phyloP scores from a whole-genome alignment of 2,113 vertebrate species.

The Phrynosoma blainvillii region DNA sequence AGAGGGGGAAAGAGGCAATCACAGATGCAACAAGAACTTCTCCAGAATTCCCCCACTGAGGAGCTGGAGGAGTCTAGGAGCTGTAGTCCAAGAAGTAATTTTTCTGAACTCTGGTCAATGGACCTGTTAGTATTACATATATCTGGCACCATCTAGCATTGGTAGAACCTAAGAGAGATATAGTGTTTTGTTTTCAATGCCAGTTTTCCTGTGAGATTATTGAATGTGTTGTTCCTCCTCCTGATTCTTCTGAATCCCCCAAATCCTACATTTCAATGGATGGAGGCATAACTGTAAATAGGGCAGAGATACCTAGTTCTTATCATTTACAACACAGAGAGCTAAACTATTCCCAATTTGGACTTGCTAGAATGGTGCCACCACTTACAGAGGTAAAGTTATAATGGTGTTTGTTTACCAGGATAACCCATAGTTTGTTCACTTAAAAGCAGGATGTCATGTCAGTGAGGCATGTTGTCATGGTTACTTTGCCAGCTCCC shows the following conservation, averaged over 20 bases:
- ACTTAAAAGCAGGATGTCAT: conserved; percentile 70
- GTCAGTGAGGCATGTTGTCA: conserved; percentile 76
- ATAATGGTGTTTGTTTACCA: conserved; percentile 68
- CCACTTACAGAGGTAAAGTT: conserved; percentile 72
- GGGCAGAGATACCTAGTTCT: conserved; percentile 21
- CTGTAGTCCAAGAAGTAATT: no score
- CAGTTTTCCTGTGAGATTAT: conserved; percentile 5
- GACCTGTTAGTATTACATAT: neutral
- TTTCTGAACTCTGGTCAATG: no score
- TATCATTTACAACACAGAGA: conserved; percentile 37
- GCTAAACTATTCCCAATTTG: conserved; percentile 54
- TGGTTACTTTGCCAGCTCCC: conserved; percentile 82
- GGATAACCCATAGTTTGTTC: conserved; percentile 70
- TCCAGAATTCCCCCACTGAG: no score
- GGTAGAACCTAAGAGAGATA: neutral
- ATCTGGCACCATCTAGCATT: neutral
- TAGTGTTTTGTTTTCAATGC: neutral
- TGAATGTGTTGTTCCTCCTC: conserved; percentile 22
- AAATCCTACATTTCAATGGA: conserved; percentile 40
- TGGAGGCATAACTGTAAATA: conserved; percentile 1
- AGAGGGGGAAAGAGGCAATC: neutral
- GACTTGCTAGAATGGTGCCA: conserved; percentile 61
- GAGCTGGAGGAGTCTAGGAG: no score
- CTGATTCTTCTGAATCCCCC: neutral
- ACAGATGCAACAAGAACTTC: no score